Base-by-base conservation (phyloP, 2,113 vertebrate species). In the Pao palembangensis region DNA sequence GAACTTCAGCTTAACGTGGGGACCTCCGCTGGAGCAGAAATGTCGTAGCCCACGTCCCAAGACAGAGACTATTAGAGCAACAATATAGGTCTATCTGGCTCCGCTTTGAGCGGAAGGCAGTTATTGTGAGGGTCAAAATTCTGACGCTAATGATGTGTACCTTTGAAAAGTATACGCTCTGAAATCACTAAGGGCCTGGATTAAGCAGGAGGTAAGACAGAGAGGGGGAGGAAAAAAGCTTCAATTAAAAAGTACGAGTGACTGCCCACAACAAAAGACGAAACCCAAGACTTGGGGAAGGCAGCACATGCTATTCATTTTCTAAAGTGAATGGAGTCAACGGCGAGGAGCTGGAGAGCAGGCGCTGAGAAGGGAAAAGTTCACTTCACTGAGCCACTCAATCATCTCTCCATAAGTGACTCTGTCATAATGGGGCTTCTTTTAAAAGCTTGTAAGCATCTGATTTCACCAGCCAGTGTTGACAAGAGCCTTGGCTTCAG, bases 221-320 rank as follows among this genome's bases (percentile, higher is more conserved):
- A 73, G 44, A 17, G 44, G 44, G 44, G 44, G 44, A n/a, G 44
- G 14, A 61, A 58, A 71, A 71, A 76, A 64, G 48, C 73, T 83
- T 85, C 67, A 87, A 88, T 87, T 85, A 85, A 85, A 85, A 85
- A 75, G 68, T 66, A 76, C 69, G 79, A 72, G 67, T 76, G 73
- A 80, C 75, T 80, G 67, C 19, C 48, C 80, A 81, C 83, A 89
- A 86, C 76, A 85, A 87, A 88, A 82, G 77, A 67, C 2, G 78
- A 89, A 88, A 87, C 80, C 71, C 55, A 78, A 87, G 78, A 73
- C 76, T 59, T 28, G 61, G 67, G 62, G 76, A 87, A 61, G 78
- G 71, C 78, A 72, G 64, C 87, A 83, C 80, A 88, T 85, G 85
- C 76, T 83, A 82, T 84, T 89, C 61, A 88, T 88, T 84, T 80